Percentiles rank a stretch among this genome's conserved stretches.
phyloP scores from a whole-genome alignment of 2,113 vertebrate species.

The Nettapus auritus region DNA sequence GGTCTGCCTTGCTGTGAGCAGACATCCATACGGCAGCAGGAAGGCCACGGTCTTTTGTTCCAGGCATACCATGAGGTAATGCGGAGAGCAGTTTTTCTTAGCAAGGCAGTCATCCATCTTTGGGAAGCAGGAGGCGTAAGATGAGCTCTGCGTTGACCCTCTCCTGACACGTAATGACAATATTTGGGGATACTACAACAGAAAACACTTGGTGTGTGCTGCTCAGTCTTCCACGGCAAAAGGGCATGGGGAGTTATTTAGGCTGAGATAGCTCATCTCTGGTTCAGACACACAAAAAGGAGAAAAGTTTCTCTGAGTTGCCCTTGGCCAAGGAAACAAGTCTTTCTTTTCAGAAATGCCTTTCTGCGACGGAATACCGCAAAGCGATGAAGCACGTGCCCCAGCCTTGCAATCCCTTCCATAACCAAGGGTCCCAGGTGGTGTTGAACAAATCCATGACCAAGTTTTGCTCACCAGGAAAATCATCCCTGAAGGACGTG shows the following conservation, averaged over 20 bases:
- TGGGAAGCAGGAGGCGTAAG: not conserved
- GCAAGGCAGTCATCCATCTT: not conserved
- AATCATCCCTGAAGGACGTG: not conserved
- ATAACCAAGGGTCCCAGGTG: not conserved
- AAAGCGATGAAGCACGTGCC: not conserved
- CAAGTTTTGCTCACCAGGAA: not conserved
- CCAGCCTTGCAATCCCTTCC: not conserved
- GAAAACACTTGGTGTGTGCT: not conserved
- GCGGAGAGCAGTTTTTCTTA: not conserved
- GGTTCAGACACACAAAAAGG: not conserved
- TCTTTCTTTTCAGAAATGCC: not conserved
- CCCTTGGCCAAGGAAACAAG: not conserved
- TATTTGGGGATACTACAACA: not conserved
- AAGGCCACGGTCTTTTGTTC: constrained; percentile 4
- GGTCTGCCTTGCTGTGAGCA: not conserved
- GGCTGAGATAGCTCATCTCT: not conserved
- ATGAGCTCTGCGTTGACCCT: not conserved
- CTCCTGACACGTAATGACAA: not conserved
- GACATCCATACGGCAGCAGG: rapidly evolving
- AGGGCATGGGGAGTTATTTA: rapidly evolving
- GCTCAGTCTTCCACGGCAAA: rapidly evolving
- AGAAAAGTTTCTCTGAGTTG: not conserved
- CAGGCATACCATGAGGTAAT: constrained; percentile 3
- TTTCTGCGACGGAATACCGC: not conserved
- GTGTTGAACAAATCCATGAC: not conserved